Evolutionary conservation across 2,888 invertebrate species (phyloP).

Genomic region (Synergus umbraculus): DNA sequence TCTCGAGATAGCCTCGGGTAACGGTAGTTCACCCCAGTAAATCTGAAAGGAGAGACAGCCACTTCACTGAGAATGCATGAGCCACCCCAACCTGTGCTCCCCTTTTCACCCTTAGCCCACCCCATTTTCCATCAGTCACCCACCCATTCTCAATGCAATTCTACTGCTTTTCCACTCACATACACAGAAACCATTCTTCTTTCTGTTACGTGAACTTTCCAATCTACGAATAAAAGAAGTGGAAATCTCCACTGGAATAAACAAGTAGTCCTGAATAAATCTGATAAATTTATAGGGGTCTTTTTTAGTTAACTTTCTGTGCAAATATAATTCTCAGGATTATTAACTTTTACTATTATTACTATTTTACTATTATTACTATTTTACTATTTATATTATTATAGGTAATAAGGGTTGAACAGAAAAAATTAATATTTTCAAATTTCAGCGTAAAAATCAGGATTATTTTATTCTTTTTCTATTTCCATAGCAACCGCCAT

Average conservation of each 20-base stretch:
- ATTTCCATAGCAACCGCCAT: too few relatives aligned
- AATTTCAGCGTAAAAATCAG: too few relatives aligned
- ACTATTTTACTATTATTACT: too few relatives aligned
- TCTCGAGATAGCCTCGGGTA: conserved; percentile 59
- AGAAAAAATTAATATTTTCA: too few relatives aligned
- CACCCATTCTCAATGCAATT: conserved; percentile 16
- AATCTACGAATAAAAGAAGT: neutral
- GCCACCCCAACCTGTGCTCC: conserved; percentile 7
- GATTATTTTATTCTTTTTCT: too few relatives aligned
- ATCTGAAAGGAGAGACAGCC: conserved; percentile 50
- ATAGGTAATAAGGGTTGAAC: too few relatives aligned
- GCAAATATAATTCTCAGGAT: too few relatives aligned
- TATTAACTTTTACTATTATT: too few relatives aligned
- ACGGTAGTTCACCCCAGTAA: conserved; percentile 58
- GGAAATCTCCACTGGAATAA: neutral
- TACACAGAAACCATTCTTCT: neutral
- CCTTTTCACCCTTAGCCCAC: conserved; percentile 26
- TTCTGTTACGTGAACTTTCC: neutral
- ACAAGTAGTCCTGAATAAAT: neutral
- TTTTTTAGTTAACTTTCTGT: too few relatives aligned
- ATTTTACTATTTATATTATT: too few relatives aligned
- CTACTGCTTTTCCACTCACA: conserved; percentile 2
- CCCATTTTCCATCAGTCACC: conserved; percentile 31
- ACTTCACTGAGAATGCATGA: conserved; percentile 47
- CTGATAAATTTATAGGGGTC: too few relatives aligned